A percentile compares a stretch with the other conserved stretches of the same genome.
phyloP scores from a whole-genome alignment of 2,113 vertebrate genomes.

The Platysternon megacephalum region DNA sequence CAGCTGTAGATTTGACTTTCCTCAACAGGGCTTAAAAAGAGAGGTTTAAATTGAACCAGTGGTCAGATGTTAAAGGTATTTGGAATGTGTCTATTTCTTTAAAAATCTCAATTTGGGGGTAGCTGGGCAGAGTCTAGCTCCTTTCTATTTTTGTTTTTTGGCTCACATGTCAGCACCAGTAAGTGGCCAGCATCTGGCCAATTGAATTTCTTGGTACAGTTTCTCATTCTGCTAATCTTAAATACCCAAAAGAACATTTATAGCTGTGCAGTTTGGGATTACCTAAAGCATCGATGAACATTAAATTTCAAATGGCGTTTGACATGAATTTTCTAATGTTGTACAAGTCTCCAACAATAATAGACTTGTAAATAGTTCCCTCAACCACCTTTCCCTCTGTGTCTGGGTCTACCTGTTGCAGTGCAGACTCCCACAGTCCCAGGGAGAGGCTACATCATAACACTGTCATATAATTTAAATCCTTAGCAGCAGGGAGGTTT shows the following conservation, averaged over 20 bases:
- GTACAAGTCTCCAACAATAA: neutral
- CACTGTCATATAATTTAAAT: neutral
- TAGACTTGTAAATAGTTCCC: neutral
- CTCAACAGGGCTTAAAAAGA: neutral
- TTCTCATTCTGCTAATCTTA: neutral
- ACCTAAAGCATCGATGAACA: neutral
- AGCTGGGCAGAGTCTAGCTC: neutral
- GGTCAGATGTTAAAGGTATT: neutral
- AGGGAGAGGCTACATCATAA: neutral
- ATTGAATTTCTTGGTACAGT: neutral
- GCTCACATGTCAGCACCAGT: neutral
- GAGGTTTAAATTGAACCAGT: neutral
- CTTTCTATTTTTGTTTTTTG: neutral
- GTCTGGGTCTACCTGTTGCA: too few relatives aligned
- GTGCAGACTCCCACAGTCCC: too few relatives aligned
- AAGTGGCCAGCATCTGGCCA: neutral
- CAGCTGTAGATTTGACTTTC: neutral
- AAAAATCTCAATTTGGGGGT: neutral
- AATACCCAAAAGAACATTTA: neutral
- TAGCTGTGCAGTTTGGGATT: neutral
- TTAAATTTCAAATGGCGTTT: neutral
- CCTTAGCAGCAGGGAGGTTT: neutral
- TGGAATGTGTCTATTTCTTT: neutral
- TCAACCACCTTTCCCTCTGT: too few relatives aligned
- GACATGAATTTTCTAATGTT: neutral